A percentile compares a stretch with the other conserved stretches of the same genome.
Conservation (phyloP, 1,140 invertebrate species). For the Heliconius hewitsoni region DNA sequence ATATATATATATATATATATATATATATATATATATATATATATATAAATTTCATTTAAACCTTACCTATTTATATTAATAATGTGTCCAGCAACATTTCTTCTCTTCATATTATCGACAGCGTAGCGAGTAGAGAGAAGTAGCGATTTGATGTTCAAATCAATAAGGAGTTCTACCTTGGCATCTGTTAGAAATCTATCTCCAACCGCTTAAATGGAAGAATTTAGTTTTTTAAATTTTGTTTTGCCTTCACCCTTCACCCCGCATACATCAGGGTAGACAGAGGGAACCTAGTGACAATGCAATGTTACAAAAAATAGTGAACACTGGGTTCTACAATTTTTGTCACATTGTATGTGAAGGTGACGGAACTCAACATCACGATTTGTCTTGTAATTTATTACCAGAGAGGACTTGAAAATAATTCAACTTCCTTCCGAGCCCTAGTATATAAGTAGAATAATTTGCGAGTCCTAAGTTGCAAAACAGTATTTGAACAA, state of each 20-base stretch:
- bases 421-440: too few species aligned
- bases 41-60: too few species aligned
- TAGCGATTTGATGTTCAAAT: not conserved
- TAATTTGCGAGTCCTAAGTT: too few species aligned
- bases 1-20: too few species aligned
- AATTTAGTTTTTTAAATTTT: not conserved
- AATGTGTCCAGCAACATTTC: not conserved
- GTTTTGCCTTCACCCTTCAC: not conserved
- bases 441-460: too few species aligned
- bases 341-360: not conserved
- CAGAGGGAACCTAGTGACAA: not conserved
- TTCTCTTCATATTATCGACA: not conserved
- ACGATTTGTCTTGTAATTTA: too few species aligned
- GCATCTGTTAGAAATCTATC: not conserved
- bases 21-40: too few species aligned
- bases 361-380: not conserved
- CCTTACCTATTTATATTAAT: not conserved
- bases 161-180: not conserved
- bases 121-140: not conserved
- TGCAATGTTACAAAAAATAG: too few species aligned
- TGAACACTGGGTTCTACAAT: not conserved
- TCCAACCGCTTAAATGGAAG: not conserved
- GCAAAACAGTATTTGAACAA: too few species aligned
- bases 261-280: not conserved
- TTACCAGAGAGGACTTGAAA: too few species aligned